phyloP scores from a whole-genome alignment of 1,140 invertebrate genomes.

The Ips nitidus region DNA sequence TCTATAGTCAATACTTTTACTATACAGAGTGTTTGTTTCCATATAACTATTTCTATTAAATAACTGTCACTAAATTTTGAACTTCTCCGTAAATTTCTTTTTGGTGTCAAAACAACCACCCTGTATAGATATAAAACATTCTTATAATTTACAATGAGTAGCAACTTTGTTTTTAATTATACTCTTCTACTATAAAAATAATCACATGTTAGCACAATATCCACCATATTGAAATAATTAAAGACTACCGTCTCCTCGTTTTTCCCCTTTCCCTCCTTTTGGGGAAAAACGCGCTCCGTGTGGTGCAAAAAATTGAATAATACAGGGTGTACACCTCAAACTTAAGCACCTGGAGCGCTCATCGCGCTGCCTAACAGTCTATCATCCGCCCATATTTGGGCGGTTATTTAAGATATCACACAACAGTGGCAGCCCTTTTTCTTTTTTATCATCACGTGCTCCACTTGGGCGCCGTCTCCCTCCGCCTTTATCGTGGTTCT shows the following conservation, averaged over 20 bases:
- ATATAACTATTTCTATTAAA: too few species aligned
- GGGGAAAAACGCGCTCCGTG: not conserved
- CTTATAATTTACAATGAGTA: too few species aligned
- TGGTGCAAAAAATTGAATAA: conserved; percentile 7
- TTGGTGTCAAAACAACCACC: too few species aligned
- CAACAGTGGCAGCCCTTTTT: conserved; percentile 90
- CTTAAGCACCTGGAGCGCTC: not conserved
- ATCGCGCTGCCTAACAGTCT: not conserved
- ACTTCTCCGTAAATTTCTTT: too few species aligned
- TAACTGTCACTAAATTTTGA: too few species aligned
- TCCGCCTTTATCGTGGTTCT: conserved; percentile 68
- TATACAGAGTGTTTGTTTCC: too few species aligned
- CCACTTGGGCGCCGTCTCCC: conserved; percentile 74
- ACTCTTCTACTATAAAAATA: not conserved
- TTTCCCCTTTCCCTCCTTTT: not conserved
- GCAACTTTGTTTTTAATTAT: too few species aligned
- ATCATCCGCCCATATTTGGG: not conserved
- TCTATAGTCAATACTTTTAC: too few species aligned
- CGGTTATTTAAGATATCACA: conserved; percentile 71
- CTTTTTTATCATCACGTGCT: conserved; percentile 85
- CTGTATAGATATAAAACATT: too few species aligned
- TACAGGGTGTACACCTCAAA: not conserved
- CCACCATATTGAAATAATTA: conserved; percentile 17
- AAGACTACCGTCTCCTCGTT: conserved; percentile 2
- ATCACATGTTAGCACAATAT: conserved; percentile 24